Evolutionary conservation across 2,797 vertebrate genomes (phyloP).

Genomic region (Poeciliopsis gracilis): DNA sequence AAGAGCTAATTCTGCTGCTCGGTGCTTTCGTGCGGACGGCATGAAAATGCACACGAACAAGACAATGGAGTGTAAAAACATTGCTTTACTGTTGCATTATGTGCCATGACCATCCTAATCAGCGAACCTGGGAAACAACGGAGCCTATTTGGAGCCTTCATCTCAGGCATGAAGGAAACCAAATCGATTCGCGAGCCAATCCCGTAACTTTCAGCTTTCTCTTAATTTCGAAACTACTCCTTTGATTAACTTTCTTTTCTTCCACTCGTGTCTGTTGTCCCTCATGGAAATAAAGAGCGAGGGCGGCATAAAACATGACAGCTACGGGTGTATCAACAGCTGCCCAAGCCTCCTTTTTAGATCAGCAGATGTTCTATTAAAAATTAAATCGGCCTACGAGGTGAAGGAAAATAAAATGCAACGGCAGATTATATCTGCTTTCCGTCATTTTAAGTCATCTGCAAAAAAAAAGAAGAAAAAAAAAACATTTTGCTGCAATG

Average conservation of each 20-base stretch:
- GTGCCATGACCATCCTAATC: conserved; percentile 48
- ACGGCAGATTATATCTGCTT: conserved; percentile 28
- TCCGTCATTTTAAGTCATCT: conserved; percentile 27
- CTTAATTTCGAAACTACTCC: conserved; percentile 73
- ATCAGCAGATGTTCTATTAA: conserved; percentile 63
- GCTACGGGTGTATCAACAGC: conserved; percentile 65
- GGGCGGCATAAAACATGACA: conserved; percentile 54
- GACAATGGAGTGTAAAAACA: conserved; percentile 49
- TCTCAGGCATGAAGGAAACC: conserved; percentile 65
- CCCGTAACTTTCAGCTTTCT: conserved; percentile 67
- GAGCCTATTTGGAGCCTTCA: conserved; percentile 56
- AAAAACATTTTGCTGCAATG: not conserved
- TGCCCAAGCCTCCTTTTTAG: conserved; percentile 48
- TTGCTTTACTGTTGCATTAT: conserved; percentile 27
- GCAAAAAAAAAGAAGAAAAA: conserved; percentile 18
- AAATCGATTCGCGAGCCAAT: conserved; percentile 70
- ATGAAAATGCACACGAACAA: conserved; percentile 18
- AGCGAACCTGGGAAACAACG: conserved; percentile 45
- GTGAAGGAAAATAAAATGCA: conserved; percentile 46
- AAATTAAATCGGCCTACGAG: conserved; percentile 56
- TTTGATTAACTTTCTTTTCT: conserved; percentile 69
- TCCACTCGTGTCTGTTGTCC: conserved; percentile 23
- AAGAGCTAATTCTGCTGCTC: conserved; percentile 34
- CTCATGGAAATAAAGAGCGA: conserved; percentile 48
- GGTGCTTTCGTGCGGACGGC: not conserved